Base-by-base conservation (phyloP, 1,140 invertebrate genomes). In the Aphelenchoides avenae region DNA sequence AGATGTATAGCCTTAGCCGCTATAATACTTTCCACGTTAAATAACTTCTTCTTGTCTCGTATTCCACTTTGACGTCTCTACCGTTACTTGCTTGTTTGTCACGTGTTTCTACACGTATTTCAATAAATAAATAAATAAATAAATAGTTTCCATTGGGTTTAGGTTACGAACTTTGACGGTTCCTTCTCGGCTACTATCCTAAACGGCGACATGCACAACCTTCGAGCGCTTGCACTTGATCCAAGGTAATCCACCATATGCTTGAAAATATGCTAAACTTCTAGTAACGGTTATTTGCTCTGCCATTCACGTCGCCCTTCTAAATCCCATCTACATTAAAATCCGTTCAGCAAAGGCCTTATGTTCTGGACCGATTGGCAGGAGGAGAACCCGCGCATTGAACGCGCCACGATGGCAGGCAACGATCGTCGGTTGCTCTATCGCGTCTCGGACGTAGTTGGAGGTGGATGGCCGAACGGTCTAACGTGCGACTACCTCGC, bases 331-430 rank as follows among this genome's bases (percentile, higher is more conserved):
- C n/a, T n/a, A n/a, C n/a, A n/a, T n/a, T n/a, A n/a, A n/a, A n/a
- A n/a, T n/a, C n/a, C n/a, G n/a, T n/a, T n/a, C n/a, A n/a, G 46
- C 40, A 57, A 31, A 66, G 85, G 84, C 6, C 80, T 81, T 59
- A 79, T 89, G 79, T 91, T 87, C 78, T 92, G 89, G 89, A 87
- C 87, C 3, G 89, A 92, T 79, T 92, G 89, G 89, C 79, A 78
- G 40, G 68, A 73, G 37, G 30, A 22, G 52, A 64, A 75, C 40
- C 83, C 84, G 3, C 70, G 84, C 33, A 85, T 80, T 43, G 81
- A 80, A 77, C 80, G 57, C 37, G 81, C 75, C 48, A 80, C 77
- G 11, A 84, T 85, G 84, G 81, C 80, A 56, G 84, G 84, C 34
- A 80, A 83, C 46, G 69, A 77, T 9, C 63, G 80, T 15, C 71